phyloP scores from a whole-genome alignment of 2,797 vertebrate species.

The Poliocrania exsul region DNA sequence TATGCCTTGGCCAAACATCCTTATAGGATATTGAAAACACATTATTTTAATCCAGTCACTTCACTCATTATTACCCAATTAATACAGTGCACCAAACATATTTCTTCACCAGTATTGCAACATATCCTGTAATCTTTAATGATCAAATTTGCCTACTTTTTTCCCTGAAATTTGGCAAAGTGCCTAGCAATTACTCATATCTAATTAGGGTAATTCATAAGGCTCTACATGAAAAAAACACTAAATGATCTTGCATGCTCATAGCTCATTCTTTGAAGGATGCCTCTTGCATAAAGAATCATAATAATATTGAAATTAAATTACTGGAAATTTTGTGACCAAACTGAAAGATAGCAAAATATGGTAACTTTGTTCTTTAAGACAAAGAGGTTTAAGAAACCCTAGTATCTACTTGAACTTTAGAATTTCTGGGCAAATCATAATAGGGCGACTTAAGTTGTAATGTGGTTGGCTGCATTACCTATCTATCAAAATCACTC shows the following conservation, averaged over 20 bases:
- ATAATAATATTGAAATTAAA: neutral
- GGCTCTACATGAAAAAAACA: neutral
- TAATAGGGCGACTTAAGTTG: neutral
- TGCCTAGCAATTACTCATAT: neutral
- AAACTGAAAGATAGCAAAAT: neutral
- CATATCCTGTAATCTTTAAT: neutral
- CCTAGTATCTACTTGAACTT: neutral
- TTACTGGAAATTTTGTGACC: neutral
- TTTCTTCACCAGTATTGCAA: neutral
- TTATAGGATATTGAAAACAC: neutral
- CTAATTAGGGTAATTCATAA: constrained; percentile 16
- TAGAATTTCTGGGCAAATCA: neutral
- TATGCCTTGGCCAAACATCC: neutral
- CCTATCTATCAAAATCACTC: neutral
- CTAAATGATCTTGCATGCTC: neutral
- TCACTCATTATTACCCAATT: neutral
- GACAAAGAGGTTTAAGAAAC: neutral
- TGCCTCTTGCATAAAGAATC: neutral
- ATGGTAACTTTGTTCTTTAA: neutral
- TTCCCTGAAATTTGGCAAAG: constrained; percentile 8
- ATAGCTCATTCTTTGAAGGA: neutral
- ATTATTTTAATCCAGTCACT: neutral
- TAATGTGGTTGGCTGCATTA: neutral
- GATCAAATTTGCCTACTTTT: neutral
- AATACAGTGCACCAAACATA: neutral